Evolutionary conservation across 2,888 invertebrate species (phyloP).

Genomic region (Dexiosoma caninum): DNA sequence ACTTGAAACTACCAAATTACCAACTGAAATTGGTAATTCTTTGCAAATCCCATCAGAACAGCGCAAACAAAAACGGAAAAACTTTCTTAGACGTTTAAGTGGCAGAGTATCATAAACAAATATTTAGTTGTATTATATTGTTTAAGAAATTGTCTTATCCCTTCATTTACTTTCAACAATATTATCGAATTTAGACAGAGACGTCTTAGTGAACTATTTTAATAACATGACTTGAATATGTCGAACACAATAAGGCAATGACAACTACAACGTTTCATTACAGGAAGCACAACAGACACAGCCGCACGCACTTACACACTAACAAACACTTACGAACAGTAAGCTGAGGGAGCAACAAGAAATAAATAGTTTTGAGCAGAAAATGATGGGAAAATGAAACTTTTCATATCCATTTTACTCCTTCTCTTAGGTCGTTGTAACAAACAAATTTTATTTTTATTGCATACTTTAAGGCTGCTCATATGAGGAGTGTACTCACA

Average conservation of each 20-base stretch:
- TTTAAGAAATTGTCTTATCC: slow-evolving; percentile 40
- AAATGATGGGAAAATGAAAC: slow-evolving; percentile 10
- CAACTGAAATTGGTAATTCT: too few species aligned
- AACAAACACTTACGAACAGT: neutral
- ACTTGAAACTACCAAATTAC: too few species aligned
- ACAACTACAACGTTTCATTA: slow-evolving; percentile 14
- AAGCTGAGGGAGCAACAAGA: slow-evolving; percentile 6
- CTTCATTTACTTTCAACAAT: slow-evolving; percentile 37
- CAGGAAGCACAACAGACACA: slow-evolving; percentile 7
- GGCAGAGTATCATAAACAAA: neutral
- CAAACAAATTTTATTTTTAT: neutral
- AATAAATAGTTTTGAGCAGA: slow-evolving; percentile 12
- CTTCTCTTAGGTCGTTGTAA: neutral
- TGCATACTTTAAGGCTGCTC: slow-evolving; percentile 14
- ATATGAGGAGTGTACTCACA: neutral
- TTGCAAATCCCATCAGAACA: too few species aligned
- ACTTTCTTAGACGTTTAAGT: neutral
- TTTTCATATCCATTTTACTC: slow-evolving; percentile 9
- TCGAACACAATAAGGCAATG: slow-evolving; percentile 8
- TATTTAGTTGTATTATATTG: neutral
- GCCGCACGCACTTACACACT: too few species aligned
- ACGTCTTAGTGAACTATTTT: slow-evolving; percentile 26
- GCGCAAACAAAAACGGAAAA: neutral
- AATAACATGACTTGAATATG: slow-evolving; percentile 35
- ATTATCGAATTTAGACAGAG: slow-evolving; percentile 28